Base-by-base conservation (phyloP, 2,797 vertebrate species). In the Sardinella longiceps region DNA sequence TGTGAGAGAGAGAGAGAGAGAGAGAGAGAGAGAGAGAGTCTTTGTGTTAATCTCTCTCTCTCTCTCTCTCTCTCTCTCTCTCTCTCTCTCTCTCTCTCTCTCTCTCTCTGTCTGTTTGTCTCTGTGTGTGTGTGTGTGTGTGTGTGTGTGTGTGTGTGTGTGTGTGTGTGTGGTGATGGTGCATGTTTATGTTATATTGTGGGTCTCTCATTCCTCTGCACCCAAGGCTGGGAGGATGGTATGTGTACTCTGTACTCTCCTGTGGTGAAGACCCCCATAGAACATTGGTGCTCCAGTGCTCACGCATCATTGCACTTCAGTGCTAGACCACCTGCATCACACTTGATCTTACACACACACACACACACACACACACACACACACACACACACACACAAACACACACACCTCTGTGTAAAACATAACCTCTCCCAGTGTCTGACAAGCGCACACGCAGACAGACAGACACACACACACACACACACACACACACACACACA, bases 111-210 rank as follows among this genome's bases (percentile, higher is more conserved):
- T n/a, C n/a, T n/a, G n/a, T n/a, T n/a, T n/a, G n/a, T n/a, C n/a
- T n/a, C n/a, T n/a, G n/a, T n/a, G n/a, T n/a, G 11, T 15, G 56
- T n/a, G 3, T n/a, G 4, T n/a, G 5, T n/a, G 25, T 0, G 1
- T 15, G 9, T 51, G 50, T 51, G 50, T 51, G 50, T 51, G 50
- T 51, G 50, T 51, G 50, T 58, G 23, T n/a, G 60, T 30, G 3
- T 30, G 4, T 30, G 25, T 30, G 25, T 51, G 45, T 20, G 25
- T 28, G 6, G 60, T 70, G 63, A 70, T 25, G 33, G 30, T 70
- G 63, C 28, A 33, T 70, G 30, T 70, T 70, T 33, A 30, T 70
- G 63, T 70, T 70, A 70, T 70, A 70, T 70, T 70, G 12, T 70
- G 63, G 63, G 63, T 70, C 63, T 70, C 28, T 33, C 9, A 1